phyloP scores from a whole-genome alignment of 2,888 invertebrate genomes.

The Galerucella nymphaeae region DNA sequence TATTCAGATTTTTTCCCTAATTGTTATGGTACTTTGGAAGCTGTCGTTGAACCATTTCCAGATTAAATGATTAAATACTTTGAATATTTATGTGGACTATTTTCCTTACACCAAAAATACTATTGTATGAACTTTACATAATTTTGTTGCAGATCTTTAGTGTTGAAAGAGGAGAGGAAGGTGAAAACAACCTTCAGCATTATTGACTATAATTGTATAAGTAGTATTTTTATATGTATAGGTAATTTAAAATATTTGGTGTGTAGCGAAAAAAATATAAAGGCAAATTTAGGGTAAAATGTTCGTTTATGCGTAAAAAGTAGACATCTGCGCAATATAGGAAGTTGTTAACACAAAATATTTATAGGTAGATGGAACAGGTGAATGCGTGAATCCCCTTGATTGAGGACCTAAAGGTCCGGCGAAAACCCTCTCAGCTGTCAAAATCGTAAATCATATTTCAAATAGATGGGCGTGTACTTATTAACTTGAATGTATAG shows the following conservation, averaged over 20 bases:
- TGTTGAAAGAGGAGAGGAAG: no score
- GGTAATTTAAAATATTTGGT: background rate
- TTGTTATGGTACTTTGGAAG: conserved; percentile 28
- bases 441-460: conserved; percentile 61
- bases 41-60: conserved; percentile 5
- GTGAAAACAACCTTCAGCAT: no score
- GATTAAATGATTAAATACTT: conserved; percentile 5
- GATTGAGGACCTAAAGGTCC: conserved; percentile 45
- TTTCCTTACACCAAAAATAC: no score
- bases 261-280: background rate
- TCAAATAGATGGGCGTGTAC: conserved; percentile 63
- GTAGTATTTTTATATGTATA: background rate
- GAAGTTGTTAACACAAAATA: conserved; percentile 61
- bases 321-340: conserved; percentile 59
- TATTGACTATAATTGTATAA: background rate
- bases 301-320: conserved; percentile 2
- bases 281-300: background rate
- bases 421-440: conserved; percentile 56
- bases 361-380: conserved; percentile 55
- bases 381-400: conserved; percentile 55
- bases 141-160: no score
- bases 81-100: background rate
- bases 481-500: conserved; percentile 59
- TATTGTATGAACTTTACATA: no score
- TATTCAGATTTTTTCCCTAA: conserved; percentile 36